Evolutionary conservation across 1,140 invertebrate genomes (phyloP).

Genomic region (Bombus huntii): DNA sequence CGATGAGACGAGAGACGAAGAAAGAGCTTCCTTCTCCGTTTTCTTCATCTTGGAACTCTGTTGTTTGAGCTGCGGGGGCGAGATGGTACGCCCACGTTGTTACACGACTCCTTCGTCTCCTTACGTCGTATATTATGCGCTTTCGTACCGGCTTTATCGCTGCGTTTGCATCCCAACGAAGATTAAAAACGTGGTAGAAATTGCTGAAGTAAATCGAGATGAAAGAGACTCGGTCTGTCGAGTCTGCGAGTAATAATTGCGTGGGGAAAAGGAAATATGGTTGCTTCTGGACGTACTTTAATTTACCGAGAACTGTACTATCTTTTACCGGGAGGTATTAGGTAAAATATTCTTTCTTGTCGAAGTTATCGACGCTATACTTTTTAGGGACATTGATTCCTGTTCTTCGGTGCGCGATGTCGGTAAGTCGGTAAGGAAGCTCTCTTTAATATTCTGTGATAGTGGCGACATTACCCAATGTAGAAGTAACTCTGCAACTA

Average conservation of each 20-base stretch:
- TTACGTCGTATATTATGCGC: conserved; percentile 30
- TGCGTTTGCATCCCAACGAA: not conserved
- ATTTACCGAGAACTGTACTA: not conserved
- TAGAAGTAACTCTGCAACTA: not conserved
- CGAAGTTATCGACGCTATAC: not conserved
- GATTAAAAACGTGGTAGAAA: conserved; percentile 30
- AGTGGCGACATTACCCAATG: not conserved
- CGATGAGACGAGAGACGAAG: conserved; percentile 2
- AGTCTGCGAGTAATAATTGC: not conserved
- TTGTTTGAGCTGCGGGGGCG: conserved; percentile 65
- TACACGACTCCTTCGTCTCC: conserved; percentile 45
- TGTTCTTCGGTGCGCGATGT: not conserved
- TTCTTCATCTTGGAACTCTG: not conserved
- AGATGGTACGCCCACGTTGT: conserved; percentile 67
- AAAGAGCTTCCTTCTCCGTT: conserved; percentile 20
- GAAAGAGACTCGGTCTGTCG: not conserved
- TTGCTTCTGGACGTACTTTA: not conserved
- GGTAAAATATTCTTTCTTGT: not conserved
- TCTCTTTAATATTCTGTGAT: not conserved
- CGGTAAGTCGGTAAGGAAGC: conserved; percentile 10
- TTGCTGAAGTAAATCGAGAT: not conserved
- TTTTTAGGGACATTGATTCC: not conserved
- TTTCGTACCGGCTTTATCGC: conserved; percentile 32
- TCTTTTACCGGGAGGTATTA: not conserved
- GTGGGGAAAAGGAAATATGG: not conserved